phyloP scores from a whole-genome alignment of 2,888 invertebrate species.

The Dolomedes plantarius region DNA sequence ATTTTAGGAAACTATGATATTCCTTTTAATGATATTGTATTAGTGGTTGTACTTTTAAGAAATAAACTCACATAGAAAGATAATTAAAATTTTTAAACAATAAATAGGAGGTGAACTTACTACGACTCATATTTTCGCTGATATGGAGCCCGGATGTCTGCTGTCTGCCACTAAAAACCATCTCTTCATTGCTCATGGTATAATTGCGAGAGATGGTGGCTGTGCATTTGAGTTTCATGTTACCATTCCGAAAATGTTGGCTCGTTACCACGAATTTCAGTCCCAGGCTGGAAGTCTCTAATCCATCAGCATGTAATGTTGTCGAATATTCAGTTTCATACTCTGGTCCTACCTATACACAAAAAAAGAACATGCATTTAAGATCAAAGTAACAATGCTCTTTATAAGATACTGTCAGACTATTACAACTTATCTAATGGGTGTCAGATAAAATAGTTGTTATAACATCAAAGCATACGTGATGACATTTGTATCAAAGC shows the following conservation, averaged over 20 bases:
- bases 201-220: constrained; percentile 73
- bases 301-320: constrained; percentile 72
- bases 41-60: too few relatives aligned
- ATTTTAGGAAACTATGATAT: too few relatives aligned
- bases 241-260: constrained; percentile 70
- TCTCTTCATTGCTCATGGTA: constrained; percentile 73
- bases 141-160: constrained; percentile 72
- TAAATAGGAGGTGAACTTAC: too few relatives aligned
- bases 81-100: too few relatives aligned
- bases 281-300: constrained; percentile 72
- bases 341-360: constrained; percentile 69
- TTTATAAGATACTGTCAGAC: too few relatives aligned
- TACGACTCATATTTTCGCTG: constrained; percentile 73
- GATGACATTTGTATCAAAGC: too few relatives aligned
- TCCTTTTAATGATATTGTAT: too few relatives aligned
- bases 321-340: constrained; percentile 72
- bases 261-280: constrained; percentile 72
- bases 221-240: constrained; percentile 73
- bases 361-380: neutral
- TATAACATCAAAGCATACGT: too few relatives aligned
- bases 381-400: too few relatives aligned
- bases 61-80: too few relatives aligned
- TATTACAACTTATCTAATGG: too few relatives aligned
- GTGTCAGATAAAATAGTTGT: too few relatives aligned
- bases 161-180: constrained; percentile 71